Evolutionary conservation across 2,888 invertebrate species (phyloP).

Genomic region (Euphydryas editha): DNA sequence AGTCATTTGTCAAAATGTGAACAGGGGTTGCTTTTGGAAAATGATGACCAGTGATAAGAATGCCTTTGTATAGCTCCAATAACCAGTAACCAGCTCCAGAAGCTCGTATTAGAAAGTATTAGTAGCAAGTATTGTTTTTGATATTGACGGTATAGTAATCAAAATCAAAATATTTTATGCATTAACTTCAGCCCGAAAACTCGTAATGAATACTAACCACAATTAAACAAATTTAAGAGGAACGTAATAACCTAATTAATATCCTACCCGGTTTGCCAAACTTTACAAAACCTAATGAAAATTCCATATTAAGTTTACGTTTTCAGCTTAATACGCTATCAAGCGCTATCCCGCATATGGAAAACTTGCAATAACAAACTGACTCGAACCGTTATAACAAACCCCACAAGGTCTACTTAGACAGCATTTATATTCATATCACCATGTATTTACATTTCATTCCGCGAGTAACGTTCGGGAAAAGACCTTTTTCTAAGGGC

Average conservation of each 20-base stretch:
- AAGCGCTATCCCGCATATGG: slow-evolving; percentile 38
- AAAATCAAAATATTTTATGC: too few relatives aligned
- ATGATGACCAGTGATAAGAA: too few relatives aligned
- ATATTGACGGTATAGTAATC: too few relatives aligned
- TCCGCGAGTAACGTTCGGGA: slow-evolving; percentile 58
- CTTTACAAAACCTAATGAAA: background rate
- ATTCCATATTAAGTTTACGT: background rate
- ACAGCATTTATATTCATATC: slow-evolving; percentile 81
- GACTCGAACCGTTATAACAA: slow-evolving; percentile 46
- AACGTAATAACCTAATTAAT: background rate
- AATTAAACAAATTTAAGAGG: background rate
- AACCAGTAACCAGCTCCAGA: too few relatives aligned
- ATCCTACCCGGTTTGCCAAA: background rate
- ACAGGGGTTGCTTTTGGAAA: too few relatives aligned
- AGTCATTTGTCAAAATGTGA: too few relatives aligned
- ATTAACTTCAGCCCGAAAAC: too few relatives aligned
- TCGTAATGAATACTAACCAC: too few relatives aligned
- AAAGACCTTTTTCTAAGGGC: slow-evolving; percentile 55
- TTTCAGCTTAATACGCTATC: slow-evolving; percentile 22
- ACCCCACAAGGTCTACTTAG: slow-evolving; percentile 68
- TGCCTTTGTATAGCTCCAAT: too few relatives aligned
- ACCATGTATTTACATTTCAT: slow-evolving; percentile 79
- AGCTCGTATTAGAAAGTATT: too few relatives aligned
- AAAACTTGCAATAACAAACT: slow-evolving; percentile 45
- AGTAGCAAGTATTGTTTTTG: too few relatives aligned